Conservation (phyloP, 2,888 invertebrate genomes). For the Peribatodes rhomboidaria region DNA sequence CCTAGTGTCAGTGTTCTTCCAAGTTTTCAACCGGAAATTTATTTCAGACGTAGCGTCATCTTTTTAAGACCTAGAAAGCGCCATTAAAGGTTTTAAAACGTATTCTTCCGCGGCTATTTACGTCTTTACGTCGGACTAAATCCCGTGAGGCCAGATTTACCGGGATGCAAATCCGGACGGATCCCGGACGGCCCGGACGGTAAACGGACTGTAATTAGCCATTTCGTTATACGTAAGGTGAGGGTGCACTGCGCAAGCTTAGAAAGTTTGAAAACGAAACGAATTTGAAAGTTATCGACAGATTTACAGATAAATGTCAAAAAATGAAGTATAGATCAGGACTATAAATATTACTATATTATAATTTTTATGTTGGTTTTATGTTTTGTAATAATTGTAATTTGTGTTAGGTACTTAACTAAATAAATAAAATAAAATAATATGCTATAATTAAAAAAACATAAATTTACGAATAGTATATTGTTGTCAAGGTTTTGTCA, state of each 20-base stretch:
- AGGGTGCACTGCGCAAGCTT: neutral
- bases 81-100: conserved; percentile 55
- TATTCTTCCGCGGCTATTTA: conserved; percentile 61
- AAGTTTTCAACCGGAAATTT: neutral
- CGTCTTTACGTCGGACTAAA: conserved; percentile 58
- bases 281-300: too few species aligned
- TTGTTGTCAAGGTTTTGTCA: too few species aligned
- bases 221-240: conserved; percentile 50
- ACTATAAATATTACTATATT: too few species aligned
- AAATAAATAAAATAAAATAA: too few species aligned
- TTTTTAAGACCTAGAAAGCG: conserved; percentile 2
- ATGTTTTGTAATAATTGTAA: too few species aligned
- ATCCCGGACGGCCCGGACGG: conserved; percentile 29
- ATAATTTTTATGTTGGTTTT: too few species aligned
- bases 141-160: conserved; percentile 62
- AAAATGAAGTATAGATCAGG: too few species aligned
- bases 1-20: too few species aligned
- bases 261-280: neutral
- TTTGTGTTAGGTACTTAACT: too few species aligned
- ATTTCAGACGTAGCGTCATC: neutral
- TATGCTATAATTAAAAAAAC: too few species aligned
- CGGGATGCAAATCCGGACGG: conserved; percentile 63
- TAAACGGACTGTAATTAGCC: conserved; percentile 62
- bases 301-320: too few species aligned
- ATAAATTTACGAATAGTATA: too few species aligned